Conservation (phyloP, 2,797 vertebrate species). For the Nothura maculosa region DNA sequence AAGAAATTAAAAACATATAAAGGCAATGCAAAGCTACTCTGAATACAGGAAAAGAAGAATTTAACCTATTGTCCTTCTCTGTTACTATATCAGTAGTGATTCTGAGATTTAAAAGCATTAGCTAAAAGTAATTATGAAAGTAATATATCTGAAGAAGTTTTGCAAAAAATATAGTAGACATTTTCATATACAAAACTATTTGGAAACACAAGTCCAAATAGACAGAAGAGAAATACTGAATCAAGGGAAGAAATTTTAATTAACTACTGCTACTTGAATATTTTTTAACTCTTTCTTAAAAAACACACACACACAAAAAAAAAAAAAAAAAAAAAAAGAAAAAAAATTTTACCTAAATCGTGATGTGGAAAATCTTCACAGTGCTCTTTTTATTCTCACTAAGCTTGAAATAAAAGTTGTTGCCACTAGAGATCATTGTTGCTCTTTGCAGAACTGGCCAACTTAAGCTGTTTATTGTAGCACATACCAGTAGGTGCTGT, state of each 20-base stretch:
- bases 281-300: not conserved
- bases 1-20: not conserved
- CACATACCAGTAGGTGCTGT: not conserved
- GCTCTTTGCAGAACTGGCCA: conserved; percentile 57
- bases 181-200: not conserved
- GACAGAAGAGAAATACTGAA: not conserved
- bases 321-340: too few species aligned
- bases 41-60: not conserved
- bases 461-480: not conserved
- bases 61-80: not conserved
- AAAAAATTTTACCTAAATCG: not conserved
- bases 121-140: not conserved
- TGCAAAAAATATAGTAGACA: not conserved
- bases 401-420: conserved; percentile 56
- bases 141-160: not conserved
- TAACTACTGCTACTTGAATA: not conserved
- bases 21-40: not conserved
- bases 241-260: not conserved
- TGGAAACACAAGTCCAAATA: not conserved
- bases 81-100: not conserved
- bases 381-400: not conserved
- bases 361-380: not conserved
- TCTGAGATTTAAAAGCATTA: not conserved
- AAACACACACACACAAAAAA: too few species aligned
- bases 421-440: conserved; percentile 79